A percentile compares a stretch with the other conserved stretches of the same genome.
Evolutionary conservation across 1,140 invertebrate genomes (phyloP).

Genomic region (Lasioglossum albipes): DNA sequence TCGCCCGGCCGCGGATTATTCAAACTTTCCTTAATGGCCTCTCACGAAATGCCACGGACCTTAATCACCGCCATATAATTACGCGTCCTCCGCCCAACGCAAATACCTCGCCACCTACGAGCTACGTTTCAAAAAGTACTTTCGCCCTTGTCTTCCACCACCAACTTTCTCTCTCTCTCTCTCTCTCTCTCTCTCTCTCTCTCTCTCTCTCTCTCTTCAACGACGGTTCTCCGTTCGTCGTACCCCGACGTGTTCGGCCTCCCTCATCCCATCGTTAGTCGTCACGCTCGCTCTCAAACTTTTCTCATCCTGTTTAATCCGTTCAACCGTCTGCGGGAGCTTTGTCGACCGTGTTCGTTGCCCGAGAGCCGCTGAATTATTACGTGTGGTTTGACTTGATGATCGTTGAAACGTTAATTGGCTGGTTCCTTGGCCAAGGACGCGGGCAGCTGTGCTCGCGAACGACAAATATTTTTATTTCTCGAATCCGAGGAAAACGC

Average conservation of each 20-base stretch:
- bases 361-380: not conserved
- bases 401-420: conserved; percentile 4
- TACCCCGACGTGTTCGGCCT: not conserved
- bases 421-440: not conserved
- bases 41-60: conserved; percentile 36
- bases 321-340: not conserved
- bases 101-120: conserved; percentile 14
- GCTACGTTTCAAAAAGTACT: conserved; percentile 27
- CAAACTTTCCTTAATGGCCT: conserved; percentile 46
- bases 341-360: conserved; percentile 7
- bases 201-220: too few relatives aligned
- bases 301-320: conserved; percentile 7
- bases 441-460: not conserved
- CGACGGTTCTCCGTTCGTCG: too few relatives aligned
- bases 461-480: not conserved
- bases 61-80: conserved; percentile 44
- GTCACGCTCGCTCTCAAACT: conserved; percentile 11
- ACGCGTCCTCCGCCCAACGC: conserved; percentile 23
- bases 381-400: conserved; percentile 1
- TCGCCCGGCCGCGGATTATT: conserved; percentile 21
- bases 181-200: too few relatives aligned
- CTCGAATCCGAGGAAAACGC: too few relatives aligned
- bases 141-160: not conserved
- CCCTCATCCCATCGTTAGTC: not conserved
- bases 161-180: too few relatives aligned